A percentile compares a stretch with the other conserved stretches of the same genome.
Conservation (phyloP, 2,888 invertebrate species). For the Allygus modestus region DNA sequence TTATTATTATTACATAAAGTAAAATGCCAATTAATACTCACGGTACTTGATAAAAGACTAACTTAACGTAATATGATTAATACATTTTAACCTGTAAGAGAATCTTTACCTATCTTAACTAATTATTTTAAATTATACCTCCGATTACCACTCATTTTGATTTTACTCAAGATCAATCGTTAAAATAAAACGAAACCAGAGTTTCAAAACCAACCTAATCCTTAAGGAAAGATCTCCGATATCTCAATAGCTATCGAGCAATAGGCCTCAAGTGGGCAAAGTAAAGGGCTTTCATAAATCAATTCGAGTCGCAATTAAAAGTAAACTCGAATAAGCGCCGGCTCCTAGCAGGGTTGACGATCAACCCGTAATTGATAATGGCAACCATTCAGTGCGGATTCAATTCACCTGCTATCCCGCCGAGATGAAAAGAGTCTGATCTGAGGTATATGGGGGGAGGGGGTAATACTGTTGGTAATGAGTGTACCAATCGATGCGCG, state of each 20-base stretch:
- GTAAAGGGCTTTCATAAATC: constrained; percentile 5
- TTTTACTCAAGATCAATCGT: too few species aligned
- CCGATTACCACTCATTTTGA: too few species aligned
- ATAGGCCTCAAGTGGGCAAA: constrained; percentile 6
- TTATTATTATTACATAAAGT: too few species aligned
- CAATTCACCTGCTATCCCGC: constrained; percentile 17
- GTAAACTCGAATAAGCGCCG: neutral
- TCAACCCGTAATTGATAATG: constrained; percentile 15
- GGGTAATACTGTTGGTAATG: constrained; percentile 9
- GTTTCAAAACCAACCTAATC: too few species aligned
- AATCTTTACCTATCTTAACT: too few species aligned
- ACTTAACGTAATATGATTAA: too few species aligned
- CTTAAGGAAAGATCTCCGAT: neutral
- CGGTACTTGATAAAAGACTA: too few species aligned
- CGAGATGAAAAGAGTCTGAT: constrained; percentile 24
- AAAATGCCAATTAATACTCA: too few species aligned
- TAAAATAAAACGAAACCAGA: neutral
- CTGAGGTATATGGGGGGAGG: neutral
- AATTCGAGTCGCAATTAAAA: constrained; percentile 40
- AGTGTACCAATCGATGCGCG: neutral
- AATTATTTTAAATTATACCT: too few species aligned
- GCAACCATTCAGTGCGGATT: constrained; percentile 12
- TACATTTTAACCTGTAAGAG: too few species aligned
- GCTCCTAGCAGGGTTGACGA: constrained; percentile 9
- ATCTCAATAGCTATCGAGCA: neutral